Base-by-base conservation (phyloP, 37 sponge, comb jelly and placozoan species). In the Theonella swinhoei region DNA sequence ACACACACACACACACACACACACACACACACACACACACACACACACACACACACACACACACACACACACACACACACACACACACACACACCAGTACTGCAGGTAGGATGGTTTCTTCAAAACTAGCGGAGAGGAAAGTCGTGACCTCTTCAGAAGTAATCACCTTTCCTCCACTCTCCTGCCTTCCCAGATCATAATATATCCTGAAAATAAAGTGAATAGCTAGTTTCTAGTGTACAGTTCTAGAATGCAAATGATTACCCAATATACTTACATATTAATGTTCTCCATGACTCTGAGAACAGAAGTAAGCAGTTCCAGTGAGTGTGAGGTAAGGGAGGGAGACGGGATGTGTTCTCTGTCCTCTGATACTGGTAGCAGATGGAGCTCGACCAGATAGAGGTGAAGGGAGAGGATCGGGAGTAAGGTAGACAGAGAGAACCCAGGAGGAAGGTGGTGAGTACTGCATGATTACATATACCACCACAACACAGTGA, bases 401-500 rank as follows among this genome's bases (percentile, higher is more conserved):
- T 83, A 66, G 38, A 82, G 74, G 23, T 78, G 72, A 3, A 72
- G 68, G 31, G 89, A 83, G 65, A 89, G 59, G 2, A 79, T 58
- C 9, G 90, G 85, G 37, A 90, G 75, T 58, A 85, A 67, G 40
- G 39, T 22, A 40, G 35, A 33, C 34, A 90, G 81, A 22, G 74
- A 47, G 28, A 80, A 39, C 41, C 68, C 73, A 67, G 70, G 54
- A 11, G 90, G 90, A 35, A 90, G 28, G 60, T 89, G 89, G 24
- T 78, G 79, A 47, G 54, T 19, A 32, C 89, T 89, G 68, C 19
- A 70, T 30, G 62, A 29, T 29, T 32, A 47, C 54, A 47, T 14
- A 47, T n/a, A n/a, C n/a, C n/a, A 31, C 70, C 28, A 35, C 1
- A 17, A 8, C 3, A 66, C 68, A 66, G 7, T 17, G 26, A 54